phyloP scores from a whole-genome alignment of 2,797 vertebrate genomes.

The Dipus sagitta region DNA sequence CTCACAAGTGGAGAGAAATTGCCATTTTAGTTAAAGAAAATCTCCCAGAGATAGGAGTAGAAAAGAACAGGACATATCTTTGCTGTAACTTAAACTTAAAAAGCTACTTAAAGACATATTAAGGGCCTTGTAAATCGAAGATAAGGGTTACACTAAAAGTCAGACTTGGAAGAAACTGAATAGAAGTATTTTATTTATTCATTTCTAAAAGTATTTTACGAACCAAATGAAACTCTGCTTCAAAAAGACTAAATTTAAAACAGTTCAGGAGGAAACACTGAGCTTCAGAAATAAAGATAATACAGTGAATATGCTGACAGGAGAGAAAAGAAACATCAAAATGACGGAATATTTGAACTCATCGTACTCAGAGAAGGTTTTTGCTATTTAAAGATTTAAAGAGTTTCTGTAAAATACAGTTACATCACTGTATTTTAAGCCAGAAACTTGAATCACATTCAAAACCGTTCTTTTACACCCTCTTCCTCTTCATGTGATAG shows the following conservation, averaged over 20 bases:
- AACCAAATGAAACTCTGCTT: not conserved
- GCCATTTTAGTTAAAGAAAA: not conserved
- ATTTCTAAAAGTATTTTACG: not conserved
- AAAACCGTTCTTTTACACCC: not conserved
- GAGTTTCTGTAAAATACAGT: not conserved
- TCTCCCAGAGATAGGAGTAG: not conserved
- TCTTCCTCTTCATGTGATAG: not conserved
- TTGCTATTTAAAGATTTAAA: constrained; percentile 24
- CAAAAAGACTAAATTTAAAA: not conserved
- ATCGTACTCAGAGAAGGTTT: not conserved
- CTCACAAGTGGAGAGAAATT: not conserved
- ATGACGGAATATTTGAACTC: constrained; percentile 6
- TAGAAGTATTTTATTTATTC: not conserved
- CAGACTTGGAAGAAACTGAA: not conserved
- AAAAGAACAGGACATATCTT: not conserved
- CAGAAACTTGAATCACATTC: not conserved
- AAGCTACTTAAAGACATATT: not conserved
- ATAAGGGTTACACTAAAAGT: not conserved
- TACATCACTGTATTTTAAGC: not conserved
- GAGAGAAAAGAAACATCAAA: not conserved
- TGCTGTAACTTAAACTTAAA: not conserved
- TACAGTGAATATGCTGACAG: not conserved
- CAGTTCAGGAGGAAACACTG: not conserved
- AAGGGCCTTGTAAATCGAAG: not conserved
- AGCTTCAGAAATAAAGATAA: constrained; percentile 23